A percentile compares a stretch with the other conserved stretches of the same genome.
phyloP scores from a whole-genome alignment of 2,888 invertebrate genomes.

The Drosophila austrosaltans region DNA sequence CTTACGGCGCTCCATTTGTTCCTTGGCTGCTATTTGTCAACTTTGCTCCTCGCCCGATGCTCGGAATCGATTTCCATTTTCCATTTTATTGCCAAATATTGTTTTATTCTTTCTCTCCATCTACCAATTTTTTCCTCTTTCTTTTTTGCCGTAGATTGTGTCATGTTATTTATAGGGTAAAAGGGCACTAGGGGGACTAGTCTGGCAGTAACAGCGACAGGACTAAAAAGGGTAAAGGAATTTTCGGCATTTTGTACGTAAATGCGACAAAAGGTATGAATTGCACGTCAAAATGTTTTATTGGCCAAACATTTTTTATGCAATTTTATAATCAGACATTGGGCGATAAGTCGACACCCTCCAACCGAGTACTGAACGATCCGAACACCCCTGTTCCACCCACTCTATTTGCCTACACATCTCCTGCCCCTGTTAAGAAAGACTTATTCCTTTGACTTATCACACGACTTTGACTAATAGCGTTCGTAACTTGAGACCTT shows the following conservation, averaged over 20 bases:
- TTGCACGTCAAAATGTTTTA: constrained; percentile 80
- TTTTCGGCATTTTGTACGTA: not conserved
- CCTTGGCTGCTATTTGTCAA: constrained; percentile 76
- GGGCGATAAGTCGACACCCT: constrained; percentile 62
- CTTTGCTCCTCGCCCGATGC: constrained; percentile 56
- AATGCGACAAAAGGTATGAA: constrained; percentile 68
- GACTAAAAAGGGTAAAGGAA: constrained; percentile 20
- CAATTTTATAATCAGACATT: constrained; percentile 73
- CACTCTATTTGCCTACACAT: not conserved
- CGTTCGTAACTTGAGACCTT: constrained; percentile 42
- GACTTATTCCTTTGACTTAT: constrained; percentile 54
- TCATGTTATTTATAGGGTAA: constrained; percentile 78
- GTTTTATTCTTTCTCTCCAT: constrained; percentile 46
- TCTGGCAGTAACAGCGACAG: constrained; percentile 25
- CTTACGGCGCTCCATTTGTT: constrained; percentile 78
- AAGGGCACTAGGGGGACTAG: not conserved
- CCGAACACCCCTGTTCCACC: not conserved
- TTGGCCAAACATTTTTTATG: constrained; percentile 79
- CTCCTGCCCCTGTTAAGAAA: not conserved
- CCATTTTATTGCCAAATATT: constrained; percentile 81
- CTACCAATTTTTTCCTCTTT: not conserved
- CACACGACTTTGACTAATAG: constrained; percentile 71
- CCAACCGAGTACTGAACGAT: not conserved
- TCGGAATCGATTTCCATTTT: constrained; percentile 75
- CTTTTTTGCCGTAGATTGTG: constrained; percentile 73